Evolutionary conservation across 1,140 invertebrate species (phyloP), one percentile per base, ranked within the genome.

Genomic region (Cydia pomonella): DNA sequence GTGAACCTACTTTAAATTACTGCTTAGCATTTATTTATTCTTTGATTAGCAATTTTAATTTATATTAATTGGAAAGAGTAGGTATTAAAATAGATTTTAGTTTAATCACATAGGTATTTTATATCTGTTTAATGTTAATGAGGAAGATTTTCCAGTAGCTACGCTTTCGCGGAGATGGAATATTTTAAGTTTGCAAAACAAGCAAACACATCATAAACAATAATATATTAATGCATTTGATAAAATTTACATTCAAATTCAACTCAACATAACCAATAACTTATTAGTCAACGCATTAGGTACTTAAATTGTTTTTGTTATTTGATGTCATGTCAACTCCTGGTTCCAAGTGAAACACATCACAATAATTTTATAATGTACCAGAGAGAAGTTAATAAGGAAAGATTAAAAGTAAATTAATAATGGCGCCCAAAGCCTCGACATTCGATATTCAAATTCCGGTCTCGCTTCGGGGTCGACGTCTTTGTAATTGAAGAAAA

Each of bases 361-460:
- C 21, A 21, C 5, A 18, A 50, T 21, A 21, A 59, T 23, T 23
- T 23, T 59, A 59, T 59, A 64, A 29, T 64, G 23, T 64, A 64
- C 27, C 16, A 64, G 7, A 27, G 27, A 64, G 27, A 64, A 27
- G 78, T 80, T 82, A 85, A 84, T 79, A 84, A 82, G 77, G 81
- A 79, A 82, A 85, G 79, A 78, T 83, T 82, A 83, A 84, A 82
- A 80, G 79, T 80, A 85, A 83, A 79, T 82, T 84, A 80, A 78
- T 79, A 82, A 80, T 76, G 76, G 81, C 79, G 81, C 75, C 79
- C 66, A 69, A 76, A 79, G 69, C 33, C 73, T 50, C 74, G 85
- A 82, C 77, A 87, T 84, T 85, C 77, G 82, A 87, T 84, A 84
- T 80, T 77, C 73, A 75, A 78, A 81, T 78, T 73, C 77, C 79